Conservation (phyloP, 2,888 invertebrate species). For the Hemistola chrysoprasaria region DNA sequence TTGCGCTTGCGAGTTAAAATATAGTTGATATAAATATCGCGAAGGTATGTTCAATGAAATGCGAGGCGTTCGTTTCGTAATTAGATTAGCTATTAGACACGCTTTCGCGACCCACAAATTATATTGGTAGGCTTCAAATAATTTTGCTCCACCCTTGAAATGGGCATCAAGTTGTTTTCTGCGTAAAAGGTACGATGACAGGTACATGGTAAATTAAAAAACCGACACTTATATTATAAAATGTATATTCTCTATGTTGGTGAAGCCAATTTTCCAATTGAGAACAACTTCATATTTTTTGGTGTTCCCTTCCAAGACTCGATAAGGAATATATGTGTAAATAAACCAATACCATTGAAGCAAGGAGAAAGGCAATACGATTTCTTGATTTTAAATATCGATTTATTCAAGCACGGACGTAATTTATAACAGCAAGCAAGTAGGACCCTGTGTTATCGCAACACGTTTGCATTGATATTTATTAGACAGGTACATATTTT, state of each 20-base stretch:
- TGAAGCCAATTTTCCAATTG: too few relatives aligned
- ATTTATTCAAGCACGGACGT: constrained; percentile 45
- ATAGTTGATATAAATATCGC: constrained; percentile 68
- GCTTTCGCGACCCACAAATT: constrained; percentile 30
- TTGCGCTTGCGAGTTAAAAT: constrained; percentile 72
- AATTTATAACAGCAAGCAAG: constrained; percentile 48
- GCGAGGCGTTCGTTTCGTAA: constrained; percentile 48
- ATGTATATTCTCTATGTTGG: too few relatives aligned
- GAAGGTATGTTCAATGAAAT: constrained; percentile 69
- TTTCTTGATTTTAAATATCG: constrained; percentile 25
- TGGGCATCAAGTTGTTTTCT: too few relatives aligned
- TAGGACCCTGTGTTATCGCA: constrained; percentile 50
- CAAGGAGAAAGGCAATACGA: constrained; percentile 1
- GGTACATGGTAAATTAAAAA: too few relatives aligned
- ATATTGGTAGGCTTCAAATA: constrained; percentile 13
- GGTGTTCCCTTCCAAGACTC: too few relatives aligned
- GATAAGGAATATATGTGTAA: too few relatives aligned
- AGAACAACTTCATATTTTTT: too few relatives aligned
- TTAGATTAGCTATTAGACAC: constrained; percentile 57
- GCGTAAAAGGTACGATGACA: too few relatives aligned
- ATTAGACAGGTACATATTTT: constrained; percentile 62
- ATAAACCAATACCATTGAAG: too few relatives aligned
- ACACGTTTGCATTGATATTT: constrained; percentile 53
- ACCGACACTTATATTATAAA: too few relatives aligned
- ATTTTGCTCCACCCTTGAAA: too few relatives aligned